Evolutionary conservation across 2,888 invertebrate species (phyloP), one percentile per base, ranked within the genome.

Genomic region (Hydrotaea cyrtoneurina): DNA sequence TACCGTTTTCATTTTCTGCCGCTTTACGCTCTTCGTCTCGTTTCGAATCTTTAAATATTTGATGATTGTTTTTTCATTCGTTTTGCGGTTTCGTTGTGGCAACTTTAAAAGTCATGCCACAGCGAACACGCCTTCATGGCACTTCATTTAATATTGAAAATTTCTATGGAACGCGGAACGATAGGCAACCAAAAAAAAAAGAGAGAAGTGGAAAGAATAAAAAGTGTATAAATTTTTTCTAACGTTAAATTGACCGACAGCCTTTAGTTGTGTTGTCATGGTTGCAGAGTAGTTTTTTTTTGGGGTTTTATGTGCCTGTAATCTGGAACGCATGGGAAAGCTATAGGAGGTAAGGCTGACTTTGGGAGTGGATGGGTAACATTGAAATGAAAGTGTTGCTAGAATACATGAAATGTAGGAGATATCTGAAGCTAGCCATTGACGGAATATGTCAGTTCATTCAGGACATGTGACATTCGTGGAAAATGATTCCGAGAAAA

Each of bases 181-280:
- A 26, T 31, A n/a, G 31, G 8, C 0, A n/a, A 31, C 0, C n/a
- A n/a, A n/a, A n/a, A n/a, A n/a, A n/a, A 21, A 43, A 15, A n/a
- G 11, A 43, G 43, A 43, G 11, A 39, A 66, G 55, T 19, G 55
- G n/a, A 21, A 21, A 21, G 55, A 17, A 21, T 55, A 31, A 64
- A 36, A 5, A 59, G 15, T 31, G 31, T 7, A 64, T 64, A 84
- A 84, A 78, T n/a, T 71, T 84, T 83, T 62, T 83, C 64, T 71
- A 78, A 76, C 59, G 72, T 79, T 76, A 72, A 82, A 82, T 82
- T 85, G 85, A 75, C 85, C 85, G 78, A 75, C 82, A 77, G 85
- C 64, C 82, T 79, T 62, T 46, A 69, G 80, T 43, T 57, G 76
- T n/a, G n/a, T n/a, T n/a, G n/a, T n/a, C n/a, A n/a, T n/a, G n/a